Base-by-base conservation (phyloP, 2,113 vertebrate genomes). In the Pogonocichla stellata region DNA sequence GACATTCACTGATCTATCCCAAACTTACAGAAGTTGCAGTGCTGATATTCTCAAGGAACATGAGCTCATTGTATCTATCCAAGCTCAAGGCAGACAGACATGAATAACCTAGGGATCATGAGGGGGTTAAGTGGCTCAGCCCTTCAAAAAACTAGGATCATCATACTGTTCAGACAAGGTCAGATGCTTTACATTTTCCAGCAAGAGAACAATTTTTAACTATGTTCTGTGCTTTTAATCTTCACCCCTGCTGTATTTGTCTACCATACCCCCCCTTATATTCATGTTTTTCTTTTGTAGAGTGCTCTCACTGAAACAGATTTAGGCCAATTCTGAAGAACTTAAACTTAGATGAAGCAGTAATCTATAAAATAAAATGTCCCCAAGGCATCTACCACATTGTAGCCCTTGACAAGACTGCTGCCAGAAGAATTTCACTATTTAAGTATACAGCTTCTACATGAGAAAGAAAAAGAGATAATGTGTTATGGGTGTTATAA, bases 291-390 rank as follows among this genome's bases (percentile, higher is more conserved):
- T 51, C 28, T 72, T 93, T 69, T 45, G 42, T 24, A 31, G 25
- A n/a, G 47, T 69, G 42, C 71, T 90, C 58, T 64, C n/a, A 80
- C 16, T 73, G 58, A 71, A 72, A 88, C 17, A 17, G 29, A 90
- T 72, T 91, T 50, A 62, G 38, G 38, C 74, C 42, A 65, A 31
- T 77, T 26, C 38, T 51, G 50, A 69, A 90, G 54, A 87, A 92
- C 26, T 93, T 82, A 53, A 77, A 83, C 28, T 86, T 50, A 73
- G 47, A 42, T 5, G 8, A 92, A 88, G 64, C 10, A 38, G 71
- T 42, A 77, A 61, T 31, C 74, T 85, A 40, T 77, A n/a, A 87
- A 78, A 40, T 29, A 79, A 88, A 17, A 77, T 10, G n/a, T 40
- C 66, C 61, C 22, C 15, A 12, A 82, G 62, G 78, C 66, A 88